A percentile compares a stretch with the other conserved stretches of the same genome.
Evolutionary conservation across 2,113 vertebrate genomes (phyloP).

Genomic region (Sylvilagus bachmani): DNA sequence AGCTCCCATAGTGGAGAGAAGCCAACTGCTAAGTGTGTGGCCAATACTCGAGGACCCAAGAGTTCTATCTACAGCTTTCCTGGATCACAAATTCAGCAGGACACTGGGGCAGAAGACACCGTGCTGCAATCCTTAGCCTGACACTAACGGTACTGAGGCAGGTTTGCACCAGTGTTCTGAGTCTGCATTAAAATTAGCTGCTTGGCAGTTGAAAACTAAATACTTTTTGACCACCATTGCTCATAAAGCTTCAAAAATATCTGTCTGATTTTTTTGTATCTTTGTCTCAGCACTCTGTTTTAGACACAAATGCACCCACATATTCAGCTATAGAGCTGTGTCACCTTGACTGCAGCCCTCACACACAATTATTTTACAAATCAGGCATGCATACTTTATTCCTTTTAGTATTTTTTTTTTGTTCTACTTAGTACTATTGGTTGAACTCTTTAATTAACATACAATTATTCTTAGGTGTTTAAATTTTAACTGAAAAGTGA

Average conservation of each 20-base stretch:
- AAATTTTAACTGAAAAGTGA: too few species aligned
- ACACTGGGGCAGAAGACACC: not conserved
- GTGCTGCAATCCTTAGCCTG: not conserved
- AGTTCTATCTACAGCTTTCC: not conserved
- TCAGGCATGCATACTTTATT: too few species aligned
- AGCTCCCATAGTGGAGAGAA: not conserved
- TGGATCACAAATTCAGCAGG: not conserved
- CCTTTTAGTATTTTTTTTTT: too few species aligned
- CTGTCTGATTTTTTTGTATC: not conserved
- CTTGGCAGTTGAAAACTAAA: not conserved
- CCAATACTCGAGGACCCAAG: not conserved
- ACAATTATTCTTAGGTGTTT: too few species aligned
- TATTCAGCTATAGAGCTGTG: not conserved
- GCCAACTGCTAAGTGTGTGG: not conserved
- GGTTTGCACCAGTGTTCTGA: not conserved
- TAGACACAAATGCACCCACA: not conserved
- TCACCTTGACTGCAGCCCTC: not conserved
- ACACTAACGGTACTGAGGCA: not conserved
- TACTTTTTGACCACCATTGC: not conserved
- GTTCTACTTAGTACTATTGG: too few species aligned
- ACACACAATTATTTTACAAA: not conserved
- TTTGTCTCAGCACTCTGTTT: not conserved
- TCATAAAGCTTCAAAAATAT: not conserved
- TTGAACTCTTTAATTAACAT: too few species aligned
- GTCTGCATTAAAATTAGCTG: not conserved